These are phyloP conservation scores for Orthonyx spaldingii DNA, from an alignment of 2,113 vertebrate genomes.

Conservation along the genomic window DNA sequence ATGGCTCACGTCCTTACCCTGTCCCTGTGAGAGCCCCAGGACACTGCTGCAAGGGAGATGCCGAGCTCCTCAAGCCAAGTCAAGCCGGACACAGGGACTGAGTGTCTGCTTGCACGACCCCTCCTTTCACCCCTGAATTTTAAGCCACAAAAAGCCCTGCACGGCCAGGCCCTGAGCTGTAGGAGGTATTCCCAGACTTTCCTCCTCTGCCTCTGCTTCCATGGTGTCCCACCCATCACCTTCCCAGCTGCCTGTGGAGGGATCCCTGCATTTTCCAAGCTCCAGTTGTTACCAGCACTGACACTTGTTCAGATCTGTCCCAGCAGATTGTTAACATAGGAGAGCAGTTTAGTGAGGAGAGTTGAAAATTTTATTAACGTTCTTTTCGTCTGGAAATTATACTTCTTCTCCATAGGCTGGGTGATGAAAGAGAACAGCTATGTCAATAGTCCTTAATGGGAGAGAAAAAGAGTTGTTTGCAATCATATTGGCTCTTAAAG, in stretches of 20 bases:
- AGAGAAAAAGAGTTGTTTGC: background rate
- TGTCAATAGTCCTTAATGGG: background rate
- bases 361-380: background rate
- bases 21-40: rapidly evolving
- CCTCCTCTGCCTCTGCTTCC: background rate
- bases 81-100: background rate
- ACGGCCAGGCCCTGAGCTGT: background rate
- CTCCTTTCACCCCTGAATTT: background rate
- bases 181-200: background rate
- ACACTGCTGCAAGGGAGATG: rapidly evolving
- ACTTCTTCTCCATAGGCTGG: background rate
- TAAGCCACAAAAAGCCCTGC: background rate
- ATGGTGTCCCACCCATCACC: background rate
- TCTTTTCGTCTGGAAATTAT: constrained; percentile 31
- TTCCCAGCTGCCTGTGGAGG: background rate
- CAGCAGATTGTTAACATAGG: background rate
- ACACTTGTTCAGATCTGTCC: background rate
- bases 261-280: background rate
- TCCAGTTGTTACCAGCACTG: background rate
- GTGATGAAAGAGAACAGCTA: constrained; percentile 18
- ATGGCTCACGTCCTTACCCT: rapidly evolving
- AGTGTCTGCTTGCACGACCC: rapidly evolving
- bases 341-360: background rate
- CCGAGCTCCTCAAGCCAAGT: background rate
- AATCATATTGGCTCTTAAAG: background rate